Base-by-base conservation (phyloP, 2,888 invertebrate species). In the Ochropleura leucogaster region DNA sequence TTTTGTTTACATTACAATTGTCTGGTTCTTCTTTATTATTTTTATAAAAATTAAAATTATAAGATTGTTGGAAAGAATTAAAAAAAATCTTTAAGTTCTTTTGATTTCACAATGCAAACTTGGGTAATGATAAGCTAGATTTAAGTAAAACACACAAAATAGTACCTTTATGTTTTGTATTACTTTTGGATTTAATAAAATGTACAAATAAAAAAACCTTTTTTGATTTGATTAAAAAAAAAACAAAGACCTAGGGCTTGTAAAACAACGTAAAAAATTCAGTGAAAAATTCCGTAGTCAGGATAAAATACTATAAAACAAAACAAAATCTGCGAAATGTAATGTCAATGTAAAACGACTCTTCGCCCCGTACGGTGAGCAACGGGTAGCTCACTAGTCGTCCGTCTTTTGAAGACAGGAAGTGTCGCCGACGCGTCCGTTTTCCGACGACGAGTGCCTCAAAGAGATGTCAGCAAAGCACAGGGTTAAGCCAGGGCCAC, bases 41-140 rank as follows among this genome's bases (percentile, higher is more conserved):
- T 30, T 30, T 30, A 30, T 30, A 30, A 30, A n/a, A 30, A 30
- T 30, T 66, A 40, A 40, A n/a, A 18, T 68, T 44, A 57, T 30
- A 59, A 44, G 44, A 42, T 51, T 30, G 8, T 30, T 3, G 7
- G n/a, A 53, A 67, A 53, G 4, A 53, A 70, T n/a, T 10, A 44
- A 53, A 71, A 14, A 14, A 18, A 44, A n/a, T 46, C n/a, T 62
- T 44, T 60, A 60, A 42, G 44, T 30, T 30, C 44, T 70, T 67
- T 10, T n/a, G 47, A 20, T 60, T 79, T 70, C 69, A 65, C 75
- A 82, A 82, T 82, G 82, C 82, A 82, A 82, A 72, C 47, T 70
- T 63, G 18, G 30, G 40, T 70, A 57, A 55, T 82, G 0, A 53
- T 75, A 79, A 69, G 63, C 9, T 75, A 82, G 44, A 18, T 66